Conservation (phyloP, 30 jellyfish, hydroid and myxozoan genomes). For the Cassiopea andromeda region DNA sequence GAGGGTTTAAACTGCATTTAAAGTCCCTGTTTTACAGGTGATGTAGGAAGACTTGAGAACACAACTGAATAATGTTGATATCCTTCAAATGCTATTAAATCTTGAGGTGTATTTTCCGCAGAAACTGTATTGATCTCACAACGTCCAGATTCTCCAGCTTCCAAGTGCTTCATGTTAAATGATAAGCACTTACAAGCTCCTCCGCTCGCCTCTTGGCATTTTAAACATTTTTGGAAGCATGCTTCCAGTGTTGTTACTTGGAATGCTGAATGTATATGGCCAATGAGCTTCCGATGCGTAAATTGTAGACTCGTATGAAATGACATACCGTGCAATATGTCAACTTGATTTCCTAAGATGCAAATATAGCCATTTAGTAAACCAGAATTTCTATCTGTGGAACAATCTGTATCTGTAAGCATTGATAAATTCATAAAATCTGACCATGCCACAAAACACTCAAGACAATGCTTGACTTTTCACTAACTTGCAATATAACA, state of each 20-base stretch:
- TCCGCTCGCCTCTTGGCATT: not conserved
- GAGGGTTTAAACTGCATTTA: too few species aligned
- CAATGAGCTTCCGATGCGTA: not conserved
- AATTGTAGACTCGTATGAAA: not conserved
- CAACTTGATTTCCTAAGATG: not conserved
- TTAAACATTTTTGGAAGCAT: slow-evolving; percentile 3
- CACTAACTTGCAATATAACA: not conserved
- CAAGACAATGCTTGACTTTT: not conserved
- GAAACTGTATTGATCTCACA: slow-evolving; percentile 12
- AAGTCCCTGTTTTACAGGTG: too few species aligned
- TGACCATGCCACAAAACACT: too few species aligned
- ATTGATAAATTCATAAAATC: too few species aligned
- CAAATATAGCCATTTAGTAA: not conserved
- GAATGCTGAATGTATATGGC: not conserved
- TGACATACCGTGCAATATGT: not conserved
- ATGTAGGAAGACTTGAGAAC: too few species aligned
- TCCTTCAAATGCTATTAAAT: not conserved
- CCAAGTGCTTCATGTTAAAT: slow-evolving; percentile 5
- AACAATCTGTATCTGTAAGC: too few species aligned
- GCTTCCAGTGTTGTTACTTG: not conserved
- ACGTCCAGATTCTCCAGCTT: not conserved
- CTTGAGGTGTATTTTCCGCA: not conserved
- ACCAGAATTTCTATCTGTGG: not conserved
- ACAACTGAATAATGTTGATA: slow-evolving; percentile 7
- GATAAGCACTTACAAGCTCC: slow-evolving; percentile 18